Conservation (phyloP, 2,888 invertebrate genomes). For the Synanthedon formicaeformis region DNA sequence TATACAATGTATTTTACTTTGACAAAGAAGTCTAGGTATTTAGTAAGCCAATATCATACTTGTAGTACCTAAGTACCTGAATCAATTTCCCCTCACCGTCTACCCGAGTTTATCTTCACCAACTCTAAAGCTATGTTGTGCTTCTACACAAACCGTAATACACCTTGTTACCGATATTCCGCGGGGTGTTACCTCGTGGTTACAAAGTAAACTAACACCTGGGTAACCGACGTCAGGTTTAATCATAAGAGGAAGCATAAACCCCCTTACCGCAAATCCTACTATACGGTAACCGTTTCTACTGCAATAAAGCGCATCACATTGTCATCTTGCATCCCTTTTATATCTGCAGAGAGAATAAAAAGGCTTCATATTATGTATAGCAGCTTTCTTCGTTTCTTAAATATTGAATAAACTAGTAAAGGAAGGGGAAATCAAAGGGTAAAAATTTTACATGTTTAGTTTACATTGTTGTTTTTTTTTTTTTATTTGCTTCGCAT, state of each 20-base stretch:
- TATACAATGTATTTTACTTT: too few species aligned
- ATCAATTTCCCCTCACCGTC: not conserved
- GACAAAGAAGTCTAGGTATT: not conserved
- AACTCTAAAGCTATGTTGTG: not conserved
- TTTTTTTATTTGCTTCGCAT: too few species aligned
- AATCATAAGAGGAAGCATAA: slow-evolving; percentile 15
- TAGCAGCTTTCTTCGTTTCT: too few species aligned
- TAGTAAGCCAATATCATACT: not conserved
- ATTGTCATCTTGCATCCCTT: not conserved
- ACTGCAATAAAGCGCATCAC: not conserved
- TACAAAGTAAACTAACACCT: slow-evolving; percentile 27
- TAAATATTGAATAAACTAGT: too few species aligned
- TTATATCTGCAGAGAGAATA: not conserved
- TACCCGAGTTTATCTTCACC: not conserved
- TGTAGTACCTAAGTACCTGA: not conserved
- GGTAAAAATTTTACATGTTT: too few species aligned
- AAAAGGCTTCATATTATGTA: too few species aligned
- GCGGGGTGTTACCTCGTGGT: slow-evolving; percentile 10
- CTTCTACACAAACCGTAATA: not conserved
- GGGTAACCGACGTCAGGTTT: slow-evolving; percentile 18
- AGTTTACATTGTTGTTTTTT: too few species aligned
- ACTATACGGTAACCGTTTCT: slow-evolving; percentile 1
- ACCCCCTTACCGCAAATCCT: slow-evolving; percentile 12
- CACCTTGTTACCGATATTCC: not conserved
- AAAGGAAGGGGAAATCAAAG: too few species aligned